These are phyloP conservation scores for Caenorhabditis inopinata DNA, from an alignment of 1,140 invertebrate genomes.

Conservation along the genomic window DNA sequence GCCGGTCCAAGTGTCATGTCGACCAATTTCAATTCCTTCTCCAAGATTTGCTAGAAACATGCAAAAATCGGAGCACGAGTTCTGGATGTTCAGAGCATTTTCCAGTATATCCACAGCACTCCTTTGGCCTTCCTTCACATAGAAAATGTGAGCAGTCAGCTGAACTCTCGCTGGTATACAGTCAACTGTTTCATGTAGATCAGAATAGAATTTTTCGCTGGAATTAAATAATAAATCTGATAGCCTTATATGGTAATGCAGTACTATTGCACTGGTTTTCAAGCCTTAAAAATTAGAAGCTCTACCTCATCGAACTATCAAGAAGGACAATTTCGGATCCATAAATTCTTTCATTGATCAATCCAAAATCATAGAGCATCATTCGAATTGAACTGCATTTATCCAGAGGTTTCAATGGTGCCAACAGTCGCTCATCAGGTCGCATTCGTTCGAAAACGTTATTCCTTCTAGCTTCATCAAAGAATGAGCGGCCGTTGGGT, in stretches of 20 bases:
- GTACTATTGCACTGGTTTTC: too few relatives aligned
- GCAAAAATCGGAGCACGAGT: slow-evolving; percentile 58
- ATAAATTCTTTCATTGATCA: slow-evolving; percentile 53
- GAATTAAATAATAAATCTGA: not conserved
- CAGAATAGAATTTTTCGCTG: slow-evolving; percentile 56
- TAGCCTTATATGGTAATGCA: too few relatives aligned
- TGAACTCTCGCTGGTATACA: slow-evolving; percentile 70
- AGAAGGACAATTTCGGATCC: slow-evolving; percentile 53
- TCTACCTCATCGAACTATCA: slow-evolving; percentile 45
- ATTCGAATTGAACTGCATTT: slow-evolving; percentile 60
- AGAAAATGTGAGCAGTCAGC: slow-evolving; percentile 92
- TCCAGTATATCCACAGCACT: slow-evolving; percentile 77
- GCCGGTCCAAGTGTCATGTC: slow-evolving; percentile 57
- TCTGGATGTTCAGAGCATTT: slow-evolving; percentile 72
- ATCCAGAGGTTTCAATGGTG: slow-evolving; percentile 47
- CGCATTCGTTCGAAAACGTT: slow-evolving; percentile 62
- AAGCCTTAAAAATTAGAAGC: too few relatives aligned
- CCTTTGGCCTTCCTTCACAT: slow-evolving; percentile 82
- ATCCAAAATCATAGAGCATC: slow-evolving; percentile 64
- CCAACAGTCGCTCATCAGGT: slow-evolving; percentile 46
- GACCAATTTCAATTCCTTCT: slow-evolving; percentile 50
- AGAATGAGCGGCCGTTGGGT: slow-evolving; percentile 59
- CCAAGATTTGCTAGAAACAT: slow-evolving; percentile 55
- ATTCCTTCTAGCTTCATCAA: slow-evolving; percentile 62
- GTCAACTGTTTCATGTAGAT: slow-evolving; percentile 58